Evolutionary conservation across 2,113 vertebrate genomes (phyloP), one percentile per base, ranked within the genome.

Genomic region (Calypte anna): DNA sequence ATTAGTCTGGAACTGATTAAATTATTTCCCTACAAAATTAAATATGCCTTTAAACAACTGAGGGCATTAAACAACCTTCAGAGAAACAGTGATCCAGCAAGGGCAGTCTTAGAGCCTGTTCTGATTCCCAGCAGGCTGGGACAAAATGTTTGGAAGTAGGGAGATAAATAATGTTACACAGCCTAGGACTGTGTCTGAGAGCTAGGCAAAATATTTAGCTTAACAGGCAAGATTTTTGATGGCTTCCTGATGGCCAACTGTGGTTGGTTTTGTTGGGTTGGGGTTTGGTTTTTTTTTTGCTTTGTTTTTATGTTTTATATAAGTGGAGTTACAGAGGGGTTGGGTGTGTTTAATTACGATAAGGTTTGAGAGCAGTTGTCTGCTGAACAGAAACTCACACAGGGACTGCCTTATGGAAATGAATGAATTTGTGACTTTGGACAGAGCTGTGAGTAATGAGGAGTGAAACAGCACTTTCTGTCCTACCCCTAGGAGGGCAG

Each of bases 1-100:
- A 83, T 81, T 80, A 73, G 46, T n/a, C n/a, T 80, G 73, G 38
- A 93, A 77, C 14, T 33, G 53, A 86, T 77, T 80, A 62, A 88
- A 78, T 48, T 59, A 28, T 28, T 74, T 33, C 28, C 17, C 20
- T 38, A 50, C 30, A 76, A 78, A 92, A 94, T 51, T 38, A 89
- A 31, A 70, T 14, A 74, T 5, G 25, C 20, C 70, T 7, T 91
- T 77, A 53, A 83, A 86, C 24, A 83, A 88, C 46, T 31, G 24
- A 46, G 31, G 48, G 22, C 38, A 55, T 21, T 46, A 77, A 57
- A 73, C 46, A 86, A 3, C n/a, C 55, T 91, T 70, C 46, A 70
- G 53, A 74, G 86, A 91, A 80, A 0, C 12, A 80, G 24, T 0
- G 0, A 83, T 9, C 13, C 68, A 88, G 36, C 43, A 61, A 80